Evolutionary conservation across 1,140 invertebrate genomes (phyloP).

Genomic region (Penaeus vannamei): DNA sequence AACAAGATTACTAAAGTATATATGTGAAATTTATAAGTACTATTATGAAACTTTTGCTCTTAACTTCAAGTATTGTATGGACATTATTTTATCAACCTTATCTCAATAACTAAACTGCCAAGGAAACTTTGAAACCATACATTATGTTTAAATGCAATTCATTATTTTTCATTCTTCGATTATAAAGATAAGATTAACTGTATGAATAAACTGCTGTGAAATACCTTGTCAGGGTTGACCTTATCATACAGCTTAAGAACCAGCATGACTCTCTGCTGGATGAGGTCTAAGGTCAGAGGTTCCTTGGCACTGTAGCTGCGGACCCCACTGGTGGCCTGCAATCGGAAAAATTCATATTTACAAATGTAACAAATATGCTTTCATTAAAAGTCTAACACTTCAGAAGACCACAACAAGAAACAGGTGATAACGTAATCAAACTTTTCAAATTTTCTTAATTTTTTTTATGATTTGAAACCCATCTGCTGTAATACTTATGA

Average conservation of each 20-base stretch:
- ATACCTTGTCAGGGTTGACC: conserved; percentile 92
- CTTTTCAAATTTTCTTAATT: too few relatives aligned
- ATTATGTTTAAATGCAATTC: background rate
- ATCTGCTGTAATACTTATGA: too few relatives aligned
- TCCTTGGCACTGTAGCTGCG: conserved; percentile 82
- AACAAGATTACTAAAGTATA: background rate
- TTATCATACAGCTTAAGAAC: conserved; percentile 97
- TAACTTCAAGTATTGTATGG: background rate
- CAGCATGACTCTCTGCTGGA: conserved; percentile 89
- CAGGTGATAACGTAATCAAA: too few relatives aligned
- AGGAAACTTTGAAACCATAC: conserved; percentile 23
- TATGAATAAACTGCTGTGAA: background rate
- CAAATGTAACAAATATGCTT: conserved; percentile 67
- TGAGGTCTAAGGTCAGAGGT: conserved; percentile 85
- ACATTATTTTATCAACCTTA: background rate
- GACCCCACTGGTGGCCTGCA: conserved; percentile 48
- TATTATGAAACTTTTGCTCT: too few relatives aligned
- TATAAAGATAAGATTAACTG: background rate
- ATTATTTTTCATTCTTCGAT: background rate
- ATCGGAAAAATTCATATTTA: conserved; percentile 69
- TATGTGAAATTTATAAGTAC: background rate
- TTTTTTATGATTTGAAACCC: too few relatives aligned
- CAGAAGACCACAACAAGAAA: too few relatives aligned
- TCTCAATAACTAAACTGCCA: conserved; percentile 2
- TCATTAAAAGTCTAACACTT: background rate